These are phyloP conservation scores for Eurois occulta DNA, from an alignment of 2,888 invertebrate species.

Conservation along the genomic window DNA sequence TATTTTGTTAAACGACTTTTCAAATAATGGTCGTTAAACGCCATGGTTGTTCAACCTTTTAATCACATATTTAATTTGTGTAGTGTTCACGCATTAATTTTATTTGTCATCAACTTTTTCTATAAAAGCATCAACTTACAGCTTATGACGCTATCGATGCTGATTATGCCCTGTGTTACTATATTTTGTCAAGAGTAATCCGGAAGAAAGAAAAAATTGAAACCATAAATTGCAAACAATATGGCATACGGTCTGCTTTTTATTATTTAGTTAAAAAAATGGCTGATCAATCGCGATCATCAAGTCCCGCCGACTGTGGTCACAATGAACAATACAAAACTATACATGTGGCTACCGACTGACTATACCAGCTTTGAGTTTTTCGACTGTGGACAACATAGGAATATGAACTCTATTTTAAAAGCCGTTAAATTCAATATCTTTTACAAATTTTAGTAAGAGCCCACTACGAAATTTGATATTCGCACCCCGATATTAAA, in stretches of 20 bases:
- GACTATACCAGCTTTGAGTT: slow-evolving; percentile 76
- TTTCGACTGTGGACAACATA: slow-evolving; percentile 63
- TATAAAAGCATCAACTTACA: not conserved
- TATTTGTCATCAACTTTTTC: not conserved
- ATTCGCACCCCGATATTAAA: slow-evolving; percentile 87
- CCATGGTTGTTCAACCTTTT: slow-evolving; percentile 17
- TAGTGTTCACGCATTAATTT: slow-evolving; percentile 7
- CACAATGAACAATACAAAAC: slow-evolving; percentile 84
- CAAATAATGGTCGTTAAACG: slow-evolving; percentile 65
- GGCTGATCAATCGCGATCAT: slow-evolving; percentile 83
- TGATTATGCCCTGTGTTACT: not conserved
- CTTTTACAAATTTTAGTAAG: slow-evolving; percentile 42
- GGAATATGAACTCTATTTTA: slow-evolving; percentile 66
- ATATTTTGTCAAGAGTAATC: slow-evolving; percentile 65
- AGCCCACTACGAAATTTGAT: slow-evolving; percentile 85
- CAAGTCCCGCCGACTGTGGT: slow-evolving; percentile 82
- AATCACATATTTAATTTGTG: slow-evolving; percentile 23
- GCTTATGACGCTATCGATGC: not conserved
- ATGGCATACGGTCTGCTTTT: slow-evolving; percentile 78
- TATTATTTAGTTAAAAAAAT: slow-evolving; percentile 77
- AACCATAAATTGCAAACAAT: slow-evolving; percentile 87
- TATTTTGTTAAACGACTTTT: slow-evolving; percentile 69
- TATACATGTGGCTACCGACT: slow-evolving; percentile 89
- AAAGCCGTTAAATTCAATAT: slow-evolving; percentile 55
- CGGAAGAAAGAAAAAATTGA: slow-evolving; percentile 83